Conservation (phyloP, 2,113 vertebrate species). For the Litocranius walleri region DNA sequence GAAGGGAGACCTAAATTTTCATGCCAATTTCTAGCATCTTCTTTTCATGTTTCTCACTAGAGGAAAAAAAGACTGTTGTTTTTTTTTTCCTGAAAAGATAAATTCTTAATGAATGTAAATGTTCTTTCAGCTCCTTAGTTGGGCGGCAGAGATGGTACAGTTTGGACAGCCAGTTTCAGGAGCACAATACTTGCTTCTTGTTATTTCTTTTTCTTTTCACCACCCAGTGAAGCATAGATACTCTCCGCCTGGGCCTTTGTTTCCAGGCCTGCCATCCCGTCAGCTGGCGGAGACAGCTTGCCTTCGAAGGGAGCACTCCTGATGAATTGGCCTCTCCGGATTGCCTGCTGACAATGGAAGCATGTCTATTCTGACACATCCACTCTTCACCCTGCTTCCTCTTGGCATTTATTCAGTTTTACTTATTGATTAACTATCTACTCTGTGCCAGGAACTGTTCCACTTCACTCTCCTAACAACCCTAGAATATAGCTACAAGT, state of each 20-base stretch:
- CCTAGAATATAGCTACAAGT: background rate
- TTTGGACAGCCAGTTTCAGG: background rate
- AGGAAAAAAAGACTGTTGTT: background rate
- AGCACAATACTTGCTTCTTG: background rate
- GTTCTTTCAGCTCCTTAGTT: background rate
- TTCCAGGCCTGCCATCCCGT: background rate
- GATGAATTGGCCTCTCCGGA: background rate
- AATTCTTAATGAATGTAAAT: slow-evolving; percentile 56
- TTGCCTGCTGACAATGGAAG: background rate
- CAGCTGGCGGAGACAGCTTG: background rate
- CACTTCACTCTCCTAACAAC: background rate
- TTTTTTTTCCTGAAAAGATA: slow-evolving; percentile 43
- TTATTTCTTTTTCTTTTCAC: background rate
- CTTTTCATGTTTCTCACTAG: background rate
- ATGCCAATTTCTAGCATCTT: slow-evolving; percentile 6
- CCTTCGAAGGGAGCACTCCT: background rate
- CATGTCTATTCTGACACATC: background rate
- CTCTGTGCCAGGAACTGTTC: background rate
- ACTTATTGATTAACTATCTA: background rate
- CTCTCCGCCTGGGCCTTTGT: background rate
- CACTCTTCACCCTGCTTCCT: background rate
- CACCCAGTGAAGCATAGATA: background rate
- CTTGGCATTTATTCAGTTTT: background rate
- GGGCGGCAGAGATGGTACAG: background rate
- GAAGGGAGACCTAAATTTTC: background rate